Evolutionary conservation across 2,113 vertebrate species (phyloP), one percentile per base, ranked within the genome.

Genomic region (Catagonus wagneri): DNA sequence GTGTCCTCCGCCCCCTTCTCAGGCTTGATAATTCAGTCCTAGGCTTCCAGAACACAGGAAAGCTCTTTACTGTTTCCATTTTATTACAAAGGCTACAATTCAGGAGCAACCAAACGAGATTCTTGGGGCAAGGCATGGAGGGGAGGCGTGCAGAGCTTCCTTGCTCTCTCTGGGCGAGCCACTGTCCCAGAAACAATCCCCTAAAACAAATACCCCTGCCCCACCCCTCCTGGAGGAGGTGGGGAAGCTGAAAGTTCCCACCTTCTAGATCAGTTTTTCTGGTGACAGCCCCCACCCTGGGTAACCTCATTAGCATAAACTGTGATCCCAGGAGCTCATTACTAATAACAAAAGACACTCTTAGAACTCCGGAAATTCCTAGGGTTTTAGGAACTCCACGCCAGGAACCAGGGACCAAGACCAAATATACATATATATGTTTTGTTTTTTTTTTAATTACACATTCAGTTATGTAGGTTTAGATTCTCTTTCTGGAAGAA

Each of bases 241-340:
- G 15, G 9, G 29, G 78, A 36, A 66, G 5, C 34, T 50, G 29
- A 50, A 66, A 80, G 36, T 52, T n/a, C 25, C 58, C 39, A 79
- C 84, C 36, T 25, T 79, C 20, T 5, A 72, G n/a, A 60, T 39
- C 5, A 52, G 23, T 25, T 61, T 23, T 11, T 7, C 60, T 4
- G 44, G 44, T 44, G 44, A 44, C n/a, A 81, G 39, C 36, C n/a
- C 34, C 32, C 9, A 78, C 36, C 44, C 13, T 16, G 13, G 56
- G 15, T 84, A 32, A 74, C 36, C n/a, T 83, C 66, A 84, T 91
- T 84, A 88, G 65, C 78, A 88, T 74, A 66, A 84, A 79, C 54
- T 60, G 56, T 58, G 44, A 32, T 39, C n/a, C 25, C 8, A 89
- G 63, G 36, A 25, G 44, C 20, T 65, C 72, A 56, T 29, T 25